These are phyloP conservation scores for Chelonia mydas DNA, from an alignment of 2,797 vertebrate genomes.

Conservation along the genomic window DNA sequence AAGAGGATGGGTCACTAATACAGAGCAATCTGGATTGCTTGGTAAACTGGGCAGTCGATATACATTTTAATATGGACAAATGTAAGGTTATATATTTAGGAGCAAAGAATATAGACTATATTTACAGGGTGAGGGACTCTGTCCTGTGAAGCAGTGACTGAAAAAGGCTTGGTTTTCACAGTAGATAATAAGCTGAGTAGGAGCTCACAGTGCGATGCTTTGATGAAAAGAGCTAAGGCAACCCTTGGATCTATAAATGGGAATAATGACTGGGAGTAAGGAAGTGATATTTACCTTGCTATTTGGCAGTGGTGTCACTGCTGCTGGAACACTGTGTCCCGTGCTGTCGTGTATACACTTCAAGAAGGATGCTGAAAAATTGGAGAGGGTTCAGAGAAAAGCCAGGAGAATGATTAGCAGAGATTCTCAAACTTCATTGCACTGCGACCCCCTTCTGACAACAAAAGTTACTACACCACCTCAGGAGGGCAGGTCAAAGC, in stretches of 20 bases:
- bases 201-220: not conserved
- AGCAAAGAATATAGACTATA: too few relatives aligned
- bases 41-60: fast-evolving
- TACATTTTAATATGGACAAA: not conserved
- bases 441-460: too few relatives aligned
- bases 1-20: not conserved
- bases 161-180: too few relatives aligned
- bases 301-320: not conserved
- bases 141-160: not conserved
- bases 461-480: too few relatives aligned
- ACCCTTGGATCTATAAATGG: not conserved
- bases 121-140: not conserved
- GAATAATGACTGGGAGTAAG: not conserved
- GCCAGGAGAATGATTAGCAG: not conserved
- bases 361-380: not conserved
- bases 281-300: not conserved
- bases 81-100: too few relatives aligned
- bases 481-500: too few relatives aligned
- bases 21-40: not conserved
- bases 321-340: not conserved
- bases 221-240: not conserved
- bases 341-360: not conserved
- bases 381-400: not conserved
- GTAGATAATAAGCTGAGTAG: too few relatives aligned
- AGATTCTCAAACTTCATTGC: too few relatives aligned